A percentile compares a stretch with the other conserved stretches of the same genome.
Evolutionary conservation across 2,888 invertebrate species (phyloP).

Genomic region (Brachyptera risi): DNA sequence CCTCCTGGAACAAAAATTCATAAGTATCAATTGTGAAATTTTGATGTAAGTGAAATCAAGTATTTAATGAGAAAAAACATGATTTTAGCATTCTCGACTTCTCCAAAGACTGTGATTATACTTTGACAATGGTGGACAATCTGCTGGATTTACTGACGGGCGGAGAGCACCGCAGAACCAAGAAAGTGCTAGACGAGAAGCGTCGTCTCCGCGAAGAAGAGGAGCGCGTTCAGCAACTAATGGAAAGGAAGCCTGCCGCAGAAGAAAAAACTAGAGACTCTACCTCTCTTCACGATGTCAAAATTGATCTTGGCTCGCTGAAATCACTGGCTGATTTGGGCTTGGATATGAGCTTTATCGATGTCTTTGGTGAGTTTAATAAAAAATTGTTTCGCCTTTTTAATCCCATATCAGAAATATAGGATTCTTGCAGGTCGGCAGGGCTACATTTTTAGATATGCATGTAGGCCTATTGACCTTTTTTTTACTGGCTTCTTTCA

Average conservation of each 20-base stretch:
- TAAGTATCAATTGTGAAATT: too few species aligned
- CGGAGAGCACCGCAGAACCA: constrained; percentile 76
- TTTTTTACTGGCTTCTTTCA: too few species aligned
- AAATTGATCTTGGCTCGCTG: constrained; percentile 25
- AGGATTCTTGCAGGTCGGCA: too few species aligned
- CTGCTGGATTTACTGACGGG: constrained; percentile 76
- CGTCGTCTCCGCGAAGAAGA: constrained; percentile 61
- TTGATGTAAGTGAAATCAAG: too few species aligned
- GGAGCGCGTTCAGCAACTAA: constrained; percentile 49
- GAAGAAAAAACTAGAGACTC: neutral
- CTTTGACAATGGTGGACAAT: constrained; percentile 72
- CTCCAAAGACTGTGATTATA: constrained; percentile 75
- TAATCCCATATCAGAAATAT: constrained; percentile 8
- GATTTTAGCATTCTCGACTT: constrained; percentile 72
- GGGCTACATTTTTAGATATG: too few species aligned
- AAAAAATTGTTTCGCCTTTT: neutral
- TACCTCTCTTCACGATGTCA: constrained; percentile 5
- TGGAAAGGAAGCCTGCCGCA: constrained; percentile 33
- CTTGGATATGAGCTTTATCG: constrained; percentile 79
- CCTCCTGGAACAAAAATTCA: too few species aligned
- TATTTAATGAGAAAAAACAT: too few species aligned
- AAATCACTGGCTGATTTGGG: constrained; percentile 59
- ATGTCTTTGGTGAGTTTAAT: constrained; percentile 56
- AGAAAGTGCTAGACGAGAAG: constrained; percentile 64
- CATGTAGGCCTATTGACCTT: too few species aligned